Base-by-base conservation (phyloP, 2,113 vertebrate genomes). In the Microcebus tavaratra region DNA sequence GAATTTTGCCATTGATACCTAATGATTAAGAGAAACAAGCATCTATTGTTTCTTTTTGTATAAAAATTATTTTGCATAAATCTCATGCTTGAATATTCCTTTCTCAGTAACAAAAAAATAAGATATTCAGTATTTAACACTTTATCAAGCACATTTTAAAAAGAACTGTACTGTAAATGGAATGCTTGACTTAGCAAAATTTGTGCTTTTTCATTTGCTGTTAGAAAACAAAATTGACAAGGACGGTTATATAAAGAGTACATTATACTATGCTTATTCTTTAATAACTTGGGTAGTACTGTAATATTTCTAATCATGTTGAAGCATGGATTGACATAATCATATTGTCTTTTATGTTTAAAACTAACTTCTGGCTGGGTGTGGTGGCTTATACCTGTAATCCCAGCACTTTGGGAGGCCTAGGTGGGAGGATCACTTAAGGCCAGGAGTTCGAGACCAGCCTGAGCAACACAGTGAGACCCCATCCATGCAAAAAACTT, bases 1-100 rank as follows among this genome's bases (percentile, higher is more conserved):
- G 97, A 98, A 97, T 98, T 98, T 98, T 98, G 97, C 95, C 97
- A 75, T 97, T 97, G 84, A 31, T 95, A 95, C 79, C 90, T 61
- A n/a, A 93, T 7, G 25, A 95, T 94, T 97, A 81, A 95, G 80
- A 92, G 92, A 98, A 97, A 68, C 31, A 98, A 96, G 96, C 81
- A 68, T 65, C 61, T 93, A 85, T 31, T 97, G 53, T 91, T 98
- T 98, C 95, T 91, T 97, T 89, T 81, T 91, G 59, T 0, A 94
- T 80, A 94, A 72, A 95, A 97, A 97, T 83, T 63, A 87, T 95
- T 97, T 72, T 94, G 72, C 80, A 67, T 97, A 96, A 88, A 95
- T 97, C 39, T 93, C 83, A 83, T 88, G 31, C 48, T 88, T 25
- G 3, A 90, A 94, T 70, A 86, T 63, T 93, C 61, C 12, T 97